Evolutionary conservation across 1,140 invertebrate genomes (phyloP).

Genomic region (Bradysia coprophila): DNA sequence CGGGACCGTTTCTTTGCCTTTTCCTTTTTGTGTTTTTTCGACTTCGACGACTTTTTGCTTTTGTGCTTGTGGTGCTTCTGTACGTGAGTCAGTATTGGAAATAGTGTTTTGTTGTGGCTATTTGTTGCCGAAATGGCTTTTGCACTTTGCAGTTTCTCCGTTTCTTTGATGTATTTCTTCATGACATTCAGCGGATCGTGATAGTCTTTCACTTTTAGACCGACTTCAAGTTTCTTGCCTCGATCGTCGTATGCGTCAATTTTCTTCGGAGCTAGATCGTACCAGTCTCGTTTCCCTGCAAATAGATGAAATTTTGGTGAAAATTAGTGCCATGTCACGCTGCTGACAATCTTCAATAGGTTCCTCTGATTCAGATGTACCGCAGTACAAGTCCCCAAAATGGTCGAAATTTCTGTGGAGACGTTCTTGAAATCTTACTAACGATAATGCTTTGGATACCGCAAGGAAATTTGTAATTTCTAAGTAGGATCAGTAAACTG

Average conservation of each 20-base stretch:
- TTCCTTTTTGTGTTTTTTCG: not conserved
- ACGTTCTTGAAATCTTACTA: too few relatives aligned
- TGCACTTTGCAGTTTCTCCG: too few relatives aligned
- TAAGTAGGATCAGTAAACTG: too few relatives aligned
- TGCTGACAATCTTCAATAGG: too few relatives aligned
- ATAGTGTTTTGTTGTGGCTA: conserved; percentile 4
- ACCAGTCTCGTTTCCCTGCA: not conserved
- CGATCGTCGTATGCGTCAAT: conserved; percentile 4
- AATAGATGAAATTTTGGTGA: too few relatives aligned
- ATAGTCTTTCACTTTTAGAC: conserved; percentile 36
- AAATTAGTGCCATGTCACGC: too few relatives aligned
- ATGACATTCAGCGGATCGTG: conserved; percentile 53
- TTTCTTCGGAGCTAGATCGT: conserved; percentile 5
- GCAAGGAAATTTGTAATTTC: too few relatives aligned
- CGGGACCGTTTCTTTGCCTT: not conserved
- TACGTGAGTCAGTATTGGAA: conserved; percentile 14
- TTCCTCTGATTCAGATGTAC: too few relatives aligned
- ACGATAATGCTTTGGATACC: too few relatives aligned
- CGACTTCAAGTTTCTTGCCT: conserved; percentile 32
- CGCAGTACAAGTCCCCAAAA: too few relatives aligned
- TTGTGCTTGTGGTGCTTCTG: conserved; percentile 25
- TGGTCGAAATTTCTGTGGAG: too few relatives aligned
- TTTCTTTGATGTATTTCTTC: conserved; percentile 1
- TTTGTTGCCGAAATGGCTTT: too few relatives aligned
- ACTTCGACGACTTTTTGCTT: conserved; percentile 21